Base-by-base conservation (phyloP, 2,797 vertebrate species). In the Acomys russatus region DNA sequence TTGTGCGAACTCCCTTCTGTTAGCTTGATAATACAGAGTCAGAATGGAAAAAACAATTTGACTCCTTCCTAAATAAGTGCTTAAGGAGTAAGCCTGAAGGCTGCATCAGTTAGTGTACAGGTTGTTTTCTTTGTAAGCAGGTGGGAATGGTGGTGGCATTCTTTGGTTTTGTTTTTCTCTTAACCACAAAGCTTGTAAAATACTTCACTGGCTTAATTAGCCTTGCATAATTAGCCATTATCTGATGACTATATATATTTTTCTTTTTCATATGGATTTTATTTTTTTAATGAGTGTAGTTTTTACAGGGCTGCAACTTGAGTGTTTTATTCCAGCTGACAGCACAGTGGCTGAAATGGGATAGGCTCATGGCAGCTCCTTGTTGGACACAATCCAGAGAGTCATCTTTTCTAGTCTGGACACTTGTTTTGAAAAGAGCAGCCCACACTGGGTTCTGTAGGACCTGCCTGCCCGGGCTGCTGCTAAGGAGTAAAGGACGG, bases 151-250 rank as follows among this genome's bases (percentile, higher is more conserved):
- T 82, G 22, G 7, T 84, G 14, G 59, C 14, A 15, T n/a, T n/a
- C 76, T 56, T 83, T 74, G 17, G 33, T 30, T 86, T 86, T 70
- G 44, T 70, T 87, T 93, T 76, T 51, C 66, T 92, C 77, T 20
- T 87, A 59, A 64, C 83, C 23, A 76, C 35, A 77, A 88, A 96
- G 95, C 22, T 73, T 88, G 0, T 91, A 88, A 88, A 92, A 35
- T 95, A 95, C 28, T 90, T 76, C 25, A 85, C 4, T 82, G 77
- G 17, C 38, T 90, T 70, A 94, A 88, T 95, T 96, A 80, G 51
- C 68, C n/a, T 92, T 91, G 22, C 49, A 78, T 70, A 94, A 90
- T 95, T 96, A 80, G 59, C 77, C n/a, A 70, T 88, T 93, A 70
- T 79, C 44, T 95, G 78, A 78, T 49, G 76, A 23, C 12, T 94